A percentile compares a stretch with the other conserved stretches of the same genome.
These are phyloP conservation scores for Notoglanidium macrostoma DNA, from an alignment of 2,797 vertebrate genomes.

Conservation along the genomic window DNA sequence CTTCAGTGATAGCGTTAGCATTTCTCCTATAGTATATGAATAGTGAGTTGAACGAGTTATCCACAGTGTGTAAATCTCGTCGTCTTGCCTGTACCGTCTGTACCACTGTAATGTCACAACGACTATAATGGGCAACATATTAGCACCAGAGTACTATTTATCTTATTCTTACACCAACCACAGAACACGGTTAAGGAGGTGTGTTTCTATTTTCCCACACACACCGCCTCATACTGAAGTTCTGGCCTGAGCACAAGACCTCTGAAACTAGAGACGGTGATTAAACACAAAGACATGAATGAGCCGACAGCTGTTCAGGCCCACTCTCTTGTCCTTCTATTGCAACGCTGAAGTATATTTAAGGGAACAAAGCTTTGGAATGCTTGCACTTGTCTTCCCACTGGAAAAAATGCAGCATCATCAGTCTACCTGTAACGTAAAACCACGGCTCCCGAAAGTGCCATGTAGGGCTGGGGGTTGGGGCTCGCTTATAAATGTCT, in stretches of 20 bases:
- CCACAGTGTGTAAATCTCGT: not conserved
- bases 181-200: not conserved
- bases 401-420: conserved; percentile 54
- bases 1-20: not conserved
- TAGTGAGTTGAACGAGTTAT: not conserved
- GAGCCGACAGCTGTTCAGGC: conserved; percentile 76
- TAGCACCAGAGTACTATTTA: not conserved
- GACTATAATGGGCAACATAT: not conserved
- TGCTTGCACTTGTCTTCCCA: conserved; percentile 45
- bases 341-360: conserved; percentile 65
- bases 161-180: not conserved
- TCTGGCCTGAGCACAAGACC: conserved; percentile 23
- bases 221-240: conserved; percentile 6
- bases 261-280: conserved; percentile 72
- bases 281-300: conserved; percentile 74
- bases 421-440: conserved; percentile 58
- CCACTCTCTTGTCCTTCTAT: conserved; percentile 63
- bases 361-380: conserved; percentile 67
- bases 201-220: not conserved
- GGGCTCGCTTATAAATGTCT: conserved; percentile 44
- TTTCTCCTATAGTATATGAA: not conserved
- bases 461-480: conserved; percentile 23
- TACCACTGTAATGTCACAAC: not conserved
- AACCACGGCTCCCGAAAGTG: conserved; percentile 37
- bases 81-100: not conserved